These are phyloP conservation scores for Xestia rhomboidea DNA, from an alignment of 2,888 invertebrate species.

Conservation along the genomic window DNA sequence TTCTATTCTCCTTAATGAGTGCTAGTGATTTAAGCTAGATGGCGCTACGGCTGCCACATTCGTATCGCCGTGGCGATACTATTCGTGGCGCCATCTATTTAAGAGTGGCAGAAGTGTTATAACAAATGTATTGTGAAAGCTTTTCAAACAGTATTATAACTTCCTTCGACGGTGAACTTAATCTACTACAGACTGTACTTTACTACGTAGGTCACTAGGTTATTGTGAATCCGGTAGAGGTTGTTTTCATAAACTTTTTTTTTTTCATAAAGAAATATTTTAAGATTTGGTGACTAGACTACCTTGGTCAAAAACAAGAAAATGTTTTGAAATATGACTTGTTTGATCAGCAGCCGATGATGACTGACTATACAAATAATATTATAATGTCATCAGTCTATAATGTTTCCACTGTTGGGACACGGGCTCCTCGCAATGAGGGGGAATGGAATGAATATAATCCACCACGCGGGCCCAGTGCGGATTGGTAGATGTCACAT, in stretches of 20 bases:
- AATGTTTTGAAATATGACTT: background rate
- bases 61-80: rapidly evolving
- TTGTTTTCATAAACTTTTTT: background rate
- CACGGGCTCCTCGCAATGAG: too few species aligned
- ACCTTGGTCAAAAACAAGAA: background rate
- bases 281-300: background rate
- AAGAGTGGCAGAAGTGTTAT: background rate
- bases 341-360: background rate
- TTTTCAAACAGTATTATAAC: background rate
- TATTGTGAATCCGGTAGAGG: slow-evolving; percentile 25
- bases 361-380: background rate
- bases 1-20: background rate
- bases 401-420: too few species aligned
- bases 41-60: background rate
- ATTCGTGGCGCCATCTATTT: slow-evolving; percentile 30
- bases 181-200: too few species aligned
- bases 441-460: too few species aligned
- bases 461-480: too few species aligned
- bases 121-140: background rate
- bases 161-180: background rate
- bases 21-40: slow-evolving; percentile 17
- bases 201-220: background rate
- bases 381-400: background rate
- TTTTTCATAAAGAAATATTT: background rate
- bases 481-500: too few species aligned